Conservation (phyloP, 2,888 invertebrate species). For the Acleris holmiana region DNA sequence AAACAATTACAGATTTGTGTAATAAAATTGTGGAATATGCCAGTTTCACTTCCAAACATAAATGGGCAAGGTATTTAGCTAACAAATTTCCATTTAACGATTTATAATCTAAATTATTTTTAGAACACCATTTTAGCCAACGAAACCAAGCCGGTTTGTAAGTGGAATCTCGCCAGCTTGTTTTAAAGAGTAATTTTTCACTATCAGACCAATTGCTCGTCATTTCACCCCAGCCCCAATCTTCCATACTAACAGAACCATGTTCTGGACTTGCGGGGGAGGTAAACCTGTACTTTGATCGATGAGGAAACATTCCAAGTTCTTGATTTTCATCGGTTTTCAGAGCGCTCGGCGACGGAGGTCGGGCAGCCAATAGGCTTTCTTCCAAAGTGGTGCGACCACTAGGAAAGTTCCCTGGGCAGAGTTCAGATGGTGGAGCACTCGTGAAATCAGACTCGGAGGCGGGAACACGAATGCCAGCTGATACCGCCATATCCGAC, state of each 20-base stretch:
- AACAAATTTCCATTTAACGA: neutral
- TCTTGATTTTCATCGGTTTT: constrained; percentile 29
- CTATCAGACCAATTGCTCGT: constrained; percentile 19
- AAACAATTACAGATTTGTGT: constrained; percentile 19
- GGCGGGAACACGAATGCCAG: constrained; percentile 47
- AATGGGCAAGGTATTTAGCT: constrained; percentile 21
- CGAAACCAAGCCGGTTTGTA: constrained; percentile 24
- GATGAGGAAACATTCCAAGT: constrained; percentile 30
- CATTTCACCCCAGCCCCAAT: constrained; percentile 36
- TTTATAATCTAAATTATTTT: neutral
- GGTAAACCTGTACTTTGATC: constrained; percentile 34
- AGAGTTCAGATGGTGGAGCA: constrained; percentile 41
- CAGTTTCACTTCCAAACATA: constrained; percentile 22
- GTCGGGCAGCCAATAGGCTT: constrained; percentile 46
- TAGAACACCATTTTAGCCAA: constrained; percentile 12
- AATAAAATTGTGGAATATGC: constrained; percentile 17
- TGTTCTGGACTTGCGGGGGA: constrained; percentile 33
- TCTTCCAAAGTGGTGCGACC: constrained; percentile 42
- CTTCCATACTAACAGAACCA: constrained; percentile 39
- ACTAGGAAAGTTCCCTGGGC: constrained; percentile 36
- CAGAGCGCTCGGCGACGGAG: constrained; percentile 37
- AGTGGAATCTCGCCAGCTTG: constrained; percentile 24
- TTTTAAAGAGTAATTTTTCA: neutral
- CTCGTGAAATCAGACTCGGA: constrained; percentile 34
- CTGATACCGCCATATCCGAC: constrained; percentile 38